Evolutionary conservation across 2,888 invertebrate genomes (phyloP).

Genomic region (Monochamus alternatus): DNA sequence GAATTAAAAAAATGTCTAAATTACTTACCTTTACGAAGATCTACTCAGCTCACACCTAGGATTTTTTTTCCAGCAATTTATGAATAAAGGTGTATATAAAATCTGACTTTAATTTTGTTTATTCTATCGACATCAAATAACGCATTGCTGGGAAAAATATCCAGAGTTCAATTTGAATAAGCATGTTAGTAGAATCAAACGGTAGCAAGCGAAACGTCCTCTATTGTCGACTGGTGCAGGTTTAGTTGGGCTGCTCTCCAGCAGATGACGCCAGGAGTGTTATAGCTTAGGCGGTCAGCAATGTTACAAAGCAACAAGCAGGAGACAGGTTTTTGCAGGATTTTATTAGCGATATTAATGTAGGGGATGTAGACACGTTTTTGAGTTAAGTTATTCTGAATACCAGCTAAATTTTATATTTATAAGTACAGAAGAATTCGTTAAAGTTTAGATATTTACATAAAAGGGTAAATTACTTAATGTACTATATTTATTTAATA

Average conservation of each 20-base stretch:
- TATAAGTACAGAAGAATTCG: too few species aligned
- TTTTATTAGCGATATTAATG: constrained; percentile 36
- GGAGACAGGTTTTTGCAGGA: constrained; percentile 41
- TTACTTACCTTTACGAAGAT: neutral
- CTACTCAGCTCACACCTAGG: neutral
- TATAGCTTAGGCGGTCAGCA: constrained; percentile 42
- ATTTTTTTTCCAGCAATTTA: neutral
- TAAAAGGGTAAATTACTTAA: too few species aligned
- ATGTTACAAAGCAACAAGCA: constrained; percentile 40
- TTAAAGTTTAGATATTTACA: too few species aligned
- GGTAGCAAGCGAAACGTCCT: constrained; percentile 48
- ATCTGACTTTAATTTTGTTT: constrained; percentile 34
- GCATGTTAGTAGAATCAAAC: constrained; percentile 47
- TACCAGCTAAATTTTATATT: too few species aligned
- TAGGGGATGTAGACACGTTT: neutral
- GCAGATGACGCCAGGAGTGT: constrained; percentile 53
- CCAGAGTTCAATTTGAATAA: constrained; percentile 41
- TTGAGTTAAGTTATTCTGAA: too few species aligned
- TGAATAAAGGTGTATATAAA: neutral
- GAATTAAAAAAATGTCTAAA: neutral
- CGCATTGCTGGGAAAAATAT: constrained; percentile 42
- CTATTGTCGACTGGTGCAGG: constrained; percentile 48
- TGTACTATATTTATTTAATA: too few species aligned
- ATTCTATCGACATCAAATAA: constrained; percentile 36
- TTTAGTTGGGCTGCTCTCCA: constrained; percentile 44